These are phyloP conservation scores for Linurgus olivaceus DNA, from an alignment of 2,797 vertebrate species.

Conservation along the genomic window DNA sequence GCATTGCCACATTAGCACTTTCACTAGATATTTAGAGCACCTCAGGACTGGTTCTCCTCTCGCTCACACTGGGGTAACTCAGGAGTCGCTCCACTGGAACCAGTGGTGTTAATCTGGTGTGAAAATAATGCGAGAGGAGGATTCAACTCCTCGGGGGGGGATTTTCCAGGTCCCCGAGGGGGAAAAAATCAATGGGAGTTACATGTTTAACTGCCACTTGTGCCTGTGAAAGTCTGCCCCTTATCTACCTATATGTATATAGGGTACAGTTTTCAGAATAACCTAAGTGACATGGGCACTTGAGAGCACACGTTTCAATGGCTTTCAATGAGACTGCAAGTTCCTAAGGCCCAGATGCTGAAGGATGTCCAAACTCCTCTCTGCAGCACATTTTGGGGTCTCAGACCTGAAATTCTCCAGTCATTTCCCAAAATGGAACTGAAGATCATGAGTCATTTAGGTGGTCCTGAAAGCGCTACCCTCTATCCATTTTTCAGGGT, in stretches of 20 bases:
- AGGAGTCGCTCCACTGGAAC: conserved; percentile 62
- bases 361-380: background rate
- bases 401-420: background rate
- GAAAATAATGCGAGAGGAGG: conserved; percentile 51
- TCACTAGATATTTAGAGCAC: conserved; percentile 67
- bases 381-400: background rate
- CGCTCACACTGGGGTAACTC: conserved; percentile 62
- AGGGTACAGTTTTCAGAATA: conserved; percentile 60
- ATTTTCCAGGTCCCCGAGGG: conserved; percentile 63
- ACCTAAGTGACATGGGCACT: conserved; percentile 25
- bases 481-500: conserved; percentile 67
- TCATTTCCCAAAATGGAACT: background rate
- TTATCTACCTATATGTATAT: conserved; percentile 43
- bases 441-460: conserved; percentile 42
- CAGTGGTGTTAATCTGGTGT: conserved; percentile 68
- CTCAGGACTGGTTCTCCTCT: conserved; percentile 71
- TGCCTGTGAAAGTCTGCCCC: conserved; percentile 72
- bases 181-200: conserved; percentile 66
- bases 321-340: background rate
- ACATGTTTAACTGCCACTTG: conserved; percentile 68
- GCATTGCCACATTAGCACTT: conserved; percentile 64
- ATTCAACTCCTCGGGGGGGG: conserved; percentile 51
- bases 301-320: background rate
- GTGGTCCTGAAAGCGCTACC: conserved; percentile 49
- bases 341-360: background rate